Percentiles rank a stretch among this genome's conserved stretches.
Evolutionary conservation across 2,113 vertebrate genomes (phyloP).

Genomic region (Otis tarda): DNA sequence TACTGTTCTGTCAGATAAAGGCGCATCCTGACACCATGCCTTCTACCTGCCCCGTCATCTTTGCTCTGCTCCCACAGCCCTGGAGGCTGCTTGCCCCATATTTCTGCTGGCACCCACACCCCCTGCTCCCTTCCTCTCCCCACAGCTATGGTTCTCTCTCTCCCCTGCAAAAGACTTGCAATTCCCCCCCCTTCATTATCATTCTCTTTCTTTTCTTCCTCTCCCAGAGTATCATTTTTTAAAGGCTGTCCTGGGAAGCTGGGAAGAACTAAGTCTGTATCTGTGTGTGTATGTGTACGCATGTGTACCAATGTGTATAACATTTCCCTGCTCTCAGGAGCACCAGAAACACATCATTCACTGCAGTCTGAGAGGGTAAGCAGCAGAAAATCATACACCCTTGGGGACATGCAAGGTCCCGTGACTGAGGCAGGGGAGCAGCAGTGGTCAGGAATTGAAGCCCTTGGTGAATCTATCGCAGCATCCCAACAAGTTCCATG

Average conservation of each 20-base stretch:
- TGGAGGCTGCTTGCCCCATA: not conserved
- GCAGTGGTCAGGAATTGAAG: not conserved
- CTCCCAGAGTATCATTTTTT: not conserved
- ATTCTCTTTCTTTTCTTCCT: not conserved
- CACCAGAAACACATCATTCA: not conserved
- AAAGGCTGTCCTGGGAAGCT: not conserved
- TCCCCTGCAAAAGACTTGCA: not conserved
- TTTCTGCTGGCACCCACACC: not conserved
- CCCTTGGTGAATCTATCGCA: not conserved
- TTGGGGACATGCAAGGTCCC: rapidly evolving
- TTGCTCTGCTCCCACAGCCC: not conserved
- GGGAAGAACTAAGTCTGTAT: not conserved
- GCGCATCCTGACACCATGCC: not conserved
- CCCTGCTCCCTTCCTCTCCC: not conserved
- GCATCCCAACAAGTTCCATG: not conserved
- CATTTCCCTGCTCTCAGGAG: not conserved
- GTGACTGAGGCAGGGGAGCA: not conserved
- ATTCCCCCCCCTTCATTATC: not conserved
- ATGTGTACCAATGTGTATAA: rapidly evolving
- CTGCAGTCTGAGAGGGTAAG: not conserved
- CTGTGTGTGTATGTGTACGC: too few species aligned
- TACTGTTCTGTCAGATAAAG: not conserved
- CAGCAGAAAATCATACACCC: not conserved
- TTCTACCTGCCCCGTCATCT: not conserved
- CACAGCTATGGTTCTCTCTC: not conserved